phyloP scores from a whole-genome alignment of 2,113 vertebrate species.

The Brienomyrus longianalis region DNA sequence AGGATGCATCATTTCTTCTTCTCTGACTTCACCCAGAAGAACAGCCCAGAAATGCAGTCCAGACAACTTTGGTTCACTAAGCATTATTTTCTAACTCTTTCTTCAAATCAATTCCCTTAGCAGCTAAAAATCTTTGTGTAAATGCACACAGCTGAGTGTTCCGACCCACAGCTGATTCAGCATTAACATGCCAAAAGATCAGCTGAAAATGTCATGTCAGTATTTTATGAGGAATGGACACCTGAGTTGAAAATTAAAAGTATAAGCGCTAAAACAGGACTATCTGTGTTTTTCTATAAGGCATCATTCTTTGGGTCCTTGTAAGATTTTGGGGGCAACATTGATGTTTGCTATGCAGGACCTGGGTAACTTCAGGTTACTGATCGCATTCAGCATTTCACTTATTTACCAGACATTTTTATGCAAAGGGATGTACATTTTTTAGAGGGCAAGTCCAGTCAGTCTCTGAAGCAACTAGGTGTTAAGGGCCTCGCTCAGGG shows the following conservation, averaged over 20 bases:
- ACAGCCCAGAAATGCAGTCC: not conserved
- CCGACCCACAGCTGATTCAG: not conserved
- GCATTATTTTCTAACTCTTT: not conserved
- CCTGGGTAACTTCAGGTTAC: not conserved
- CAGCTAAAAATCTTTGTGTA: not conserved
- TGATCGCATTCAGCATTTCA: not conserved
- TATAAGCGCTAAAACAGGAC: not conserved
- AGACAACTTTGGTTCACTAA: not conserved
- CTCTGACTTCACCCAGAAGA: not conserved
- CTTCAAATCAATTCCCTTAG: not conserved
- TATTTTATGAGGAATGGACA: not conserved
- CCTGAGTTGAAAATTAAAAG: not conserved
- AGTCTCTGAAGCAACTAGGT: not conserved
- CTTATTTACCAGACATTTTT: not conserved
- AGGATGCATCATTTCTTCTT: not conserved
- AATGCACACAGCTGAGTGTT: not conserved
- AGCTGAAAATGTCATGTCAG: not conserved
- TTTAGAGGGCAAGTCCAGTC: not conserved
- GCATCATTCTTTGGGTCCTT: not conserved
- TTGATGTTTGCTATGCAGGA: not conserved
- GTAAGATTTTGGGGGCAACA: not conserved
- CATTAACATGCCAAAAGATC: not conserved
- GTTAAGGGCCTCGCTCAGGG: not conserved
- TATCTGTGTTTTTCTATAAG: not conserved
- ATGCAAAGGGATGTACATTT: not conserved